These are phyloP conservation scores for Morbakka virulenta DNA, from an alignment of 30 jellyfish, hydroid and myxozoan genomes.

Conservation along the genomic window DNA sequence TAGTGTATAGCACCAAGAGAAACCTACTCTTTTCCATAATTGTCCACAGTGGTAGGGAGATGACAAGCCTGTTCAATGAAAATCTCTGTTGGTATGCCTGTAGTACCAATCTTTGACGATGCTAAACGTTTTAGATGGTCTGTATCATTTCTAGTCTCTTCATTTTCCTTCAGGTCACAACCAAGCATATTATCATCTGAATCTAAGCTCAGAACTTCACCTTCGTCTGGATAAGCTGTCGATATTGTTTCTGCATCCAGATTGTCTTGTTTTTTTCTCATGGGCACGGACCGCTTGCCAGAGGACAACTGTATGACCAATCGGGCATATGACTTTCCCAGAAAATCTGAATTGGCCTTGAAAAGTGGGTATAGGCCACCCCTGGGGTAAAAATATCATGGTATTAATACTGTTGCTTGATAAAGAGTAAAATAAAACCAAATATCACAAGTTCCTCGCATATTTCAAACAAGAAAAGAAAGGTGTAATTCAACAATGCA, in stretches of 20 bases:
- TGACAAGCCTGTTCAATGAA: slow-evolving; percentile 83
- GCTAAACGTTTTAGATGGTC: background rate
- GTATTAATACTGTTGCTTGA: no score
- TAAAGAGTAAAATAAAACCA: no score
- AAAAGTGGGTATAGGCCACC: slow-evolving; percentile 68
- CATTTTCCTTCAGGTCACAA: background rate
- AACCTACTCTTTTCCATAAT: no score
- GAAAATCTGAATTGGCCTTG: slow-evolving; percentile 58
- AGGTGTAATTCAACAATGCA: no score
- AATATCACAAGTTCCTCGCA: no score
- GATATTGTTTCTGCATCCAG: background rate
- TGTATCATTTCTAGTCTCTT: background rate
- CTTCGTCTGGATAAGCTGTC: slow-evolving; percentile 4
- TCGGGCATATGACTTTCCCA: slow-evolving; percentile 55
- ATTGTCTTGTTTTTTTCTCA: no score
- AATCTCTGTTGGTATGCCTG: slow-evolving; percentile 30
- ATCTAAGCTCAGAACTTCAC: no score
- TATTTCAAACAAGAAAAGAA: no score
- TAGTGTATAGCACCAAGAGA: no score
- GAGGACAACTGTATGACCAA: slow-evolving; percentile 24
- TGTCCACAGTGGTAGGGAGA: slow-evolving; percentile 44
- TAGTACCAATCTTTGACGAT: background rate
- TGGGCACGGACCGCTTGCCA: no score
- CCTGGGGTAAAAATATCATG: background rate
- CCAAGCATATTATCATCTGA: background rate